These are phyloP conservation scores for Nyctibius bracteatus DNA, from an alignment of 2,113 vertebrate species.

Conservation along the genomic window DNA sequence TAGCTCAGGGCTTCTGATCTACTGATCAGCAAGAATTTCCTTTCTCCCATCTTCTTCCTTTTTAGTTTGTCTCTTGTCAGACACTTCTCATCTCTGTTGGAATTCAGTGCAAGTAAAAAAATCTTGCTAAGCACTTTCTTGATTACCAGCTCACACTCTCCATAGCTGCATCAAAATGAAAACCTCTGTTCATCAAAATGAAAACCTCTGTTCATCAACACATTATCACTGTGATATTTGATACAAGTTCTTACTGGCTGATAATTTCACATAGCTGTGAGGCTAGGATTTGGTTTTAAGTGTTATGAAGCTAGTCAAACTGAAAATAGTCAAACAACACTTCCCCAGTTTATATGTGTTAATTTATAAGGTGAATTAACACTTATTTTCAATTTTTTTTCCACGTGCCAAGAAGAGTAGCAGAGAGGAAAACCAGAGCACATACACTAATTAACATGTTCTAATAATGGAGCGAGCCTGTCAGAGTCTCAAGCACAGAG, in stretches of 20 bases:
- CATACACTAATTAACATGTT: constrained; percentile 42
- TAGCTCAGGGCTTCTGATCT: background rate
- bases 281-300: background rate
- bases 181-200: constrained; percentile 9
- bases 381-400: constrained; percentile 25
- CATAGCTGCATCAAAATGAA: background rate
- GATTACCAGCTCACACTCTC: background rate
- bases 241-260: constrained; percentile 53
- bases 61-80: background rate
- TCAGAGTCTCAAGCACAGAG: background rate
- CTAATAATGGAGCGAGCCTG: background rate
- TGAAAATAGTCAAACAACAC: constrained; percentile 48
- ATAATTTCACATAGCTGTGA: constrained; percentile 64
- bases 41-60: background rate
- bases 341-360: constrained; percentile 15
- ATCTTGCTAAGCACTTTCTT: background rate
- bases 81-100: background rate
- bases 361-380: constrained; percentile 75
- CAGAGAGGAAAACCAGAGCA: constrained; percentile 12
- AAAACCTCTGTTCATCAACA: constrained; percentile 6
- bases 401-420: background rate
- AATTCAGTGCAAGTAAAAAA: background rate
- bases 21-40: background rate
- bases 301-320: constrained; percentile 54
- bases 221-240: constrained; percentile 48